Evolutionary conservation across 1,140 invertebrate species (phyloP).

Genomic region (Drosophila repletoides): DNA sequence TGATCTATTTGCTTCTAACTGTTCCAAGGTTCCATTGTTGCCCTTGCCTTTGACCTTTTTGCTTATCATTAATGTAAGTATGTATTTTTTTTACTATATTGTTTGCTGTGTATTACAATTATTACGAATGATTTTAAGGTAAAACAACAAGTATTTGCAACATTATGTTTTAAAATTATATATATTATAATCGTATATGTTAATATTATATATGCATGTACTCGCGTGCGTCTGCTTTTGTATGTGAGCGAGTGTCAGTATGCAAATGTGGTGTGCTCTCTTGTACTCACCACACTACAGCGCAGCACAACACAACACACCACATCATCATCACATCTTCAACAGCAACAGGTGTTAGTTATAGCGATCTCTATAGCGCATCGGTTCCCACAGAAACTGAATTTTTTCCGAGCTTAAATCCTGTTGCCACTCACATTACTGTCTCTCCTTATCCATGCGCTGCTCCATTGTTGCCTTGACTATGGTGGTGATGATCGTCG

Average conservation of each 20-base stretch:
- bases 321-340: slow-evolving; percentile 4
- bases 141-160: slow-evolving; percentile 42
- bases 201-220: slow-evolving; percentile 15
- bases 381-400: slow-evolving; percentile 1
- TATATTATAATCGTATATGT: slow-evolving; percentile 23
- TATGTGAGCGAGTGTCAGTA: not conserved
- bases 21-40: not conserved
- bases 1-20: slow-evolving; percentile 1
- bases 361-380: not conserved
- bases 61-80: slow-evolving; percentile 39
- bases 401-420: not conserved
- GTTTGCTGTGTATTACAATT: slow-evolving; percentile 35
- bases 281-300: not conserved
- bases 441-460: slow-evolving; percentile 72
- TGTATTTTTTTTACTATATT: slow-evolving; percentile 10
- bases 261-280: not conserved
- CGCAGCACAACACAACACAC: not conserved
- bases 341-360: slow-evolving; percentile 7
- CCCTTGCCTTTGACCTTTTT: slow-evolving; percentile 8
- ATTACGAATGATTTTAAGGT: slow-evolving; percentile 40
- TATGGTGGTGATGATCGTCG: slow-evolving; percentile 59
- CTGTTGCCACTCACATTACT: not conserved
- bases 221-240: not conserved
- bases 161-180: slow-evolving; percentile 41
- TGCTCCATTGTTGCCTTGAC: slow-evolving; percentile 66